Evolutionary conservation across 2,797 vertebrate species (phyloP).

Genomic region (Xerus rutilus): DNA sequence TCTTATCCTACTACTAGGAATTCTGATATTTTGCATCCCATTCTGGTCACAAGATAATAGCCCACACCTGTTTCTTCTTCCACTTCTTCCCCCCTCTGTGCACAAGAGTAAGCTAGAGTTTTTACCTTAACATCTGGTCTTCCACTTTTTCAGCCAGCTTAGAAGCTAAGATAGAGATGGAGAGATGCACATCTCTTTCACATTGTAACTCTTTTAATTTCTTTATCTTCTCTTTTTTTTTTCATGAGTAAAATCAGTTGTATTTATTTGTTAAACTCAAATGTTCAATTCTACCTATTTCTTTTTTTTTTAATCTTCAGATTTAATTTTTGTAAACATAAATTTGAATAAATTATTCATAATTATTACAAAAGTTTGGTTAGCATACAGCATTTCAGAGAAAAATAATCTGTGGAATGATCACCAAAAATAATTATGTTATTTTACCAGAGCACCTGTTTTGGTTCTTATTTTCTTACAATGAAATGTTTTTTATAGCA

Average conservation of each 20-base stretch:
- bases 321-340: neutral
- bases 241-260: too few species aligned
- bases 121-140: too few species aligned
- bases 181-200: too few species aligned
- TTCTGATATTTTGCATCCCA: neutral
- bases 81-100: neutral
- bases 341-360: neutral
- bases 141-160: too few species aligned
- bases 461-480: neutral
- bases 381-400: neutral
- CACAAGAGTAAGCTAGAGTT: neutral
- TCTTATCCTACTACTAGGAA: neutral
- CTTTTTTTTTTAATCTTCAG: neutral
- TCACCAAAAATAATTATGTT: neutral
- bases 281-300: too few species aligned
- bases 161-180: too few species aligned
- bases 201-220: too few species aligned
- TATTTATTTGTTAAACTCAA: too few species aligned
- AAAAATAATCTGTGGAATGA: neutral
- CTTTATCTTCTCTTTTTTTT: too few species aligned
- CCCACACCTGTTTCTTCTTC: neutral
- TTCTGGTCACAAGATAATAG: neutral
- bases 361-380: neutral
- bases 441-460: neutral
- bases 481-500: neutral